Conservation (phyloP, 2,797 vertebrate species). For the Artibeus lituratus region DNA sequence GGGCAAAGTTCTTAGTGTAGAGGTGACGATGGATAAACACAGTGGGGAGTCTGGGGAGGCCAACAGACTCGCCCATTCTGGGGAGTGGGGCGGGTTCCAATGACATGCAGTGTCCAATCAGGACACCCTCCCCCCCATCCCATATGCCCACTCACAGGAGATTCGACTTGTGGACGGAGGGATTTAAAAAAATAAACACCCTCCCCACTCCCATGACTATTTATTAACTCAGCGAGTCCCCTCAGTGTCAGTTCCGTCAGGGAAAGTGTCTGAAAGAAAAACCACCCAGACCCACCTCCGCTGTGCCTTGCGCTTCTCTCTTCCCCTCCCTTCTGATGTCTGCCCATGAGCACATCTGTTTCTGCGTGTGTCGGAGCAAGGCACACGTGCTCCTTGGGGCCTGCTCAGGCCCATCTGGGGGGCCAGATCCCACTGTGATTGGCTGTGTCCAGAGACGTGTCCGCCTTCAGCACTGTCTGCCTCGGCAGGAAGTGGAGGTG, state of each 20-base stretch:
- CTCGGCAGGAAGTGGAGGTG: accelerated
- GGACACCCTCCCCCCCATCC: accelerated
- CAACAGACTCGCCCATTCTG: neutral
- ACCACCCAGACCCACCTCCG: no score
- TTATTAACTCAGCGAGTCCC: neutral
- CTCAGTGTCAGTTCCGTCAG: accelerated
- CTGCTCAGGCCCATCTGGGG: accelerated
- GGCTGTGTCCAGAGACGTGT: accelerated
- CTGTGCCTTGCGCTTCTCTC: accelerated
- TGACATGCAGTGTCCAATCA: accelerated
- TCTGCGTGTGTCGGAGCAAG: neutral
- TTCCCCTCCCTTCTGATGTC: neutral
- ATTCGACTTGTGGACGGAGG: neutral
- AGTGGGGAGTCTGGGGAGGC: neutral
- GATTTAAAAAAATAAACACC: neutral
- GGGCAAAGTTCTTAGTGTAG: neutral
- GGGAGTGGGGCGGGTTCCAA: no score
- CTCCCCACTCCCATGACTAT: neutral
- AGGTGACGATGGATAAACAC: no score
- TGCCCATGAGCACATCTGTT: accelerated
- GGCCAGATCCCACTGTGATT: accelerated
- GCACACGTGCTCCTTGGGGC: accelerated
- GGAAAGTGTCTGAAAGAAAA: neutral
- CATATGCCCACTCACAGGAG: accelerated
- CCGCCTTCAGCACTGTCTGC: accelerated